These are phyloP conservation scores for Brachyptera putata DNA, from an alignment of 2,888 invertebrate species.

Conservation along the genomic window DNA sequence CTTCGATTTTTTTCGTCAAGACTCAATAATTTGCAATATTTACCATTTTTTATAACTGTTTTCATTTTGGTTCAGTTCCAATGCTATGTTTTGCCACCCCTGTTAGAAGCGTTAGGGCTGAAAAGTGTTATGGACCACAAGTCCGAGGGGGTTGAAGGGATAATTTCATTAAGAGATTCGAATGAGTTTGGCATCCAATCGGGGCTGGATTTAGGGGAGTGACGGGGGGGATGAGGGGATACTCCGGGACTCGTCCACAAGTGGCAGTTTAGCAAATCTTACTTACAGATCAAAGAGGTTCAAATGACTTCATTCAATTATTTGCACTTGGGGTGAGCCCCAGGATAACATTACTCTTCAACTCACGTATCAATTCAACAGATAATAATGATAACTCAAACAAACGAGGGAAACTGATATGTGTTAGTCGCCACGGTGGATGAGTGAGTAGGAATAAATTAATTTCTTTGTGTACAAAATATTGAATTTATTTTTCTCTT, in stretches of 20 bases:
- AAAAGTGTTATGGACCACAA: conserved; percentile 10
- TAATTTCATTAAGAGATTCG: conserved; percentile 50
- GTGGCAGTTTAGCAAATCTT: conserved; percentile 25
- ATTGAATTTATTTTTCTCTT: no score
- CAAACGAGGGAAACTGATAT: no score
- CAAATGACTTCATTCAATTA: conserved; percentile 14
- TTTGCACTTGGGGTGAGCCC: conserved; percentile 8
- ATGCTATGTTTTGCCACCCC: conserved; percentile 20
- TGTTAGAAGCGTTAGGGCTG: neutral
- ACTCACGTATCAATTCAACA: no score
- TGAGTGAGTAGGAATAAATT: no score
- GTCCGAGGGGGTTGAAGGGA: conserved; percentile 40
- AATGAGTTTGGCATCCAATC: conserved; percentile 39
- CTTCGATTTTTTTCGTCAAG: no score
- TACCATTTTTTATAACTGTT: no score
- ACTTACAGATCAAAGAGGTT: conserved; percentile 25
- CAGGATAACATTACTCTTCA: no score
- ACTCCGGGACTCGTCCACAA: conserved; percentile 25
- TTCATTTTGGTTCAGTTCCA: no score
- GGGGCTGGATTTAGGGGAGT: neutral
- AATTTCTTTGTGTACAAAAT: no score
- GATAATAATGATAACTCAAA: no score
- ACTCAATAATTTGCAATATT: no score
- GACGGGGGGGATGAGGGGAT: conserved; percentile 18
- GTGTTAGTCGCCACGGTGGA: no score